Percentiles rank a stretch among this genome's conserved stretches.
Conservation (phyloP, 2,797 vertebrate species). For the Rhinatrema bivittatum region DNA sequence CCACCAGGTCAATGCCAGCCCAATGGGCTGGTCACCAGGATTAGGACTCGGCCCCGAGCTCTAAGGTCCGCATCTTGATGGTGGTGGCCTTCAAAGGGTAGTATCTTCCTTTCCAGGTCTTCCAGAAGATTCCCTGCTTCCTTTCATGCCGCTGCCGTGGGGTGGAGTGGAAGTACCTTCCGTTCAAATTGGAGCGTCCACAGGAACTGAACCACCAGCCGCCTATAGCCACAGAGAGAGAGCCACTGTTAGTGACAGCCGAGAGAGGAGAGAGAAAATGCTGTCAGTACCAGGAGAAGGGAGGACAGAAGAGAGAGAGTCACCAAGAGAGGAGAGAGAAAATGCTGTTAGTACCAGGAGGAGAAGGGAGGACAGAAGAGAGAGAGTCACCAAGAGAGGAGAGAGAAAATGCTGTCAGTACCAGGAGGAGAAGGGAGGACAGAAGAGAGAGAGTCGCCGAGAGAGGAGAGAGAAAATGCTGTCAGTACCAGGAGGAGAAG, state of each 20-base stretch:
- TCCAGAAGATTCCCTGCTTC: slow-evolving; percentile 94
- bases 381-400: too few species aligned
- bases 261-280: neutral
- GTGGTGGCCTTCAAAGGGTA: slow-evolving; percentile 79
- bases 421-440: too few species aligned
- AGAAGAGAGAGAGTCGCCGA: too few species aligned
- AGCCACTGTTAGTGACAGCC: neutral
- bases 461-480: too few species aligned
- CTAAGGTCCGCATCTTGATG: slow-evolving; percentile 78
- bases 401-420: too few species aligned
- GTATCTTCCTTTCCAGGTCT: slow-evolving; percentile 90
- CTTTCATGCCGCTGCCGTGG: slow-evolving; percentile 81
- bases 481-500: too few species aligned
- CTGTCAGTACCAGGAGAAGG: slow-evolving; percentile 26
- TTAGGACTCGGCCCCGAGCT: slow-evolving; percentile 31
- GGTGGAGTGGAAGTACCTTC: slow-evolving; percentile 79
- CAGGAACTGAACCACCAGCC: slow-evolving; percentile 98
- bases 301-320: neutral
- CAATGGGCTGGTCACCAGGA: neutral
- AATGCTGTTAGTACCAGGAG: neutral
- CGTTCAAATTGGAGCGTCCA: slow-evolving; percentile 85
- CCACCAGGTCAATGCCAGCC: too few species aligned
- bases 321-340: slow-evolving; percentile 7
- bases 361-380: neutral
- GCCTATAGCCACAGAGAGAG: slow-evolving; percentile 48